These are phyloP conservation scores for Itoplectis maculator DNA, from an alignment of 2,888 invertebrate species.

Conservation along the genomic window DNA sequence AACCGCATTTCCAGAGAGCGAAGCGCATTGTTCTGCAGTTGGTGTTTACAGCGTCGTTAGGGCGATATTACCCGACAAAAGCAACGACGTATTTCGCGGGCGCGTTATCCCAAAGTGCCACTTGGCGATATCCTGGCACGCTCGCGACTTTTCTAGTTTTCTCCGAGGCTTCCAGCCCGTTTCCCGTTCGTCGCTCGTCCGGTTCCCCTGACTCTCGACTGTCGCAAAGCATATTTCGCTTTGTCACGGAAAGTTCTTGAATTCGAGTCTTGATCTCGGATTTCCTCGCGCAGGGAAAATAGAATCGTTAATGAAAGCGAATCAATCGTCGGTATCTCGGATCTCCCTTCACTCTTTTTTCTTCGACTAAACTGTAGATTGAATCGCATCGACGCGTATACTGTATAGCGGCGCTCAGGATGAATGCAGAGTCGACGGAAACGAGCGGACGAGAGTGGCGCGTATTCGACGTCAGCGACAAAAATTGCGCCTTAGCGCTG, in stretches of 20 bases:
- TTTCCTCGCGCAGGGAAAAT: neutral
- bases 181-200: neutral
- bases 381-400: conserved; percentile 21
- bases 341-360: neutral
- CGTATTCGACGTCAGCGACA: conserved; percentile 56
- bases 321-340: conserved; percentile 10
- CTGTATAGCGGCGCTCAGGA: conserved; percentile 23
- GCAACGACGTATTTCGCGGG: conserved; percentile 29
- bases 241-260: no score
- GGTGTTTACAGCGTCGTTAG: conserved; percentile 41
- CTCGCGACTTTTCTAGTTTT: conserved; percentile 37
- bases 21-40: neutral
- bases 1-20: neutral
- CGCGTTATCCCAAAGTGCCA: conserved; percentile 26
- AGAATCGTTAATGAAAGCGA: conserved; percentile 33
- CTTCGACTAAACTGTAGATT: conserved; percentile 27
- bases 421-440: conserved; percentile 10
- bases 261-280: conserved; percentile 41
- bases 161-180: conserved; percentile 10
- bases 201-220: neutral
- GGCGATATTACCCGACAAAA: conserved; percentile 18
- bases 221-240: no score
- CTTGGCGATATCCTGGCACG: conserved; percentile 29
- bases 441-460: neutral
- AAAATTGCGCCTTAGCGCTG: conserved; percentile 48